phyloP scores from a whole-genome alignment of 2,113 vertebrate genomes.

The Turnix velox region DNA sequence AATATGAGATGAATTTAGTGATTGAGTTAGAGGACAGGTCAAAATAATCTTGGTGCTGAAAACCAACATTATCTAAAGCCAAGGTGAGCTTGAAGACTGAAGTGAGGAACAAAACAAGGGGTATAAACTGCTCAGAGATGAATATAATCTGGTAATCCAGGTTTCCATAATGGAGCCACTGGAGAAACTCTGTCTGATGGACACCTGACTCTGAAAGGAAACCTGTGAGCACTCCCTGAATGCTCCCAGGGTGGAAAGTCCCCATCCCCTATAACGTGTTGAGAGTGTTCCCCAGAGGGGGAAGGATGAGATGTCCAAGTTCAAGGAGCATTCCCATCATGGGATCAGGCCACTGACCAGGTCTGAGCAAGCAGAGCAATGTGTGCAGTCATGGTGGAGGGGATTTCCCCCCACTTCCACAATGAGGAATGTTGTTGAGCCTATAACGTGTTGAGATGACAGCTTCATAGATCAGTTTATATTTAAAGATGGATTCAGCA shows the following conservation, averaged over 20 bases:
- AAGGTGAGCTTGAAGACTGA: not conserved
- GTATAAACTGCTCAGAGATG: not conserved
- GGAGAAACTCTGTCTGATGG: not conserved
- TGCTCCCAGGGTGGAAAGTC: not conserved
- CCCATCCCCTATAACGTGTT: too few relatives aligned
- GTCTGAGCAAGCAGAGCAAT: not conserved
- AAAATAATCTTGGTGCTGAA: not conserved
- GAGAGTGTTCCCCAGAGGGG: too few relatives aligned
- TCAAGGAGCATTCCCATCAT: not conserved
- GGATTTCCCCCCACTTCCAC: not conserved
- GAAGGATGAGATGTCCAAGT: accelerated
- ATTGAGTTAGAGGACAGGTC: not conserved
- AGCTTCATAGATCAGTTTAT: too few relatives aligned
- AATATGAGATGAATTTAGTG: not conserved
- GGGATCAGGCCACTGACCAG: not conserved
- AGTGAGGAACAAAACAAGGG: not conserved
- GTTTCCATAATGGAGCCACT: not conserved
- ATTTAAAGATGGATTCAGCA: not conserved
- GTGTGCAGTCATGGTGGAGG: accelerated
- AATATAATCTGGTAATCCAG: not conserved
- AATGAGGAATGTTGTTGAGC: not conserved
- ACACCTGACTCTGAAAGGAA: not conserved
- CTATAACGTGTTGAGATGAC: not conserved
- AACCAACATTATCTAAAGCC: not conserved
- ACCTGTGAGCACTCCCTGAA: not conserved